Base-by-base conservation (phyloP, 92 coral and sea anemone genomes). In the Actinernus sp. region DNA sequence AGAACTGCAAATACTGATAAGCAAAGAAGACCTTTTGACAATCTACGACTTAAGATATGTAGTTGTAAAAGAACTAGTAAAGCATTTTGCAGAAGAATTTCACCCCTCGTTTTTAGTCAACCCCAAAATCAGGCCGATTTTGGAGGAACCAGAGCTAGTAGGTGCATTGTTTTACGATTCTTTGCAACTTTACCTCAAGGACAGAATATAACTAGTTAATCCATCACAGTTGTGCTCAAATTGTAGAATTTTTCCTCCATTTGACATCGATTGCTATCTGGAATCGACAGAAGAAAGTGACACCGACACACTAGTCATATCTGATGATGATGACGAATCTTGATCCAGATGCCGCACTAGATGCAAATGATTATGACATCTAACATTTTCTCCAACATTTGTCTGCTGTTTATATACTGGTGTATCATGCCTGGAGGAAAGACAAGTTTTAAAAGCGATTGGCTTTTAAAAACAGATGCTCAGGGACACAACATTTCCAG, bases 101-200 rank as follows among this genome's bases (percentile, higher is more conserved):
- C 70, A 63, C 34, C 70, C 55, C 16, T 63, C 70, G 70, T 63
- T 63, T 63, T 63, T 59, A 43, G 70, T 63, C 40, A 63, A 63
- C 70, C 56, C 70, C n/a, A 43, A 63, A 3, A 45, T 63, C 70
- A 63, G 70, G 56, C 70, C 70, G 39, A 24, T 26, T 44, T 24
- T 63, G 70, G 56, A 16, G 23, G 70, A 63, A 63, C 56, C 60
- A 53, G 38, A 53, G 60, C 60, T 53, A 53, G 22, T 53, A 8
- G 72, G 58, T 64, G 23, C 72, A 37, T 64, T 48, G 58, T 48
- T 64, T 64, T 64, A 64, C 29, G 48, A 64, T 28, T 64, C 26
- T 64, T 64, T 64, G 72, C 34, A 49, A 47, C 58, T 47, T 21
- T 16, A 47, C 43, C 58, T 48, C 72, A 49, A 48, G 29, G 28